phyloP scores from a whole-genome alignment of 2,797 vertebrate genomes.

The Limnodromus scolopaceus region DNA sequence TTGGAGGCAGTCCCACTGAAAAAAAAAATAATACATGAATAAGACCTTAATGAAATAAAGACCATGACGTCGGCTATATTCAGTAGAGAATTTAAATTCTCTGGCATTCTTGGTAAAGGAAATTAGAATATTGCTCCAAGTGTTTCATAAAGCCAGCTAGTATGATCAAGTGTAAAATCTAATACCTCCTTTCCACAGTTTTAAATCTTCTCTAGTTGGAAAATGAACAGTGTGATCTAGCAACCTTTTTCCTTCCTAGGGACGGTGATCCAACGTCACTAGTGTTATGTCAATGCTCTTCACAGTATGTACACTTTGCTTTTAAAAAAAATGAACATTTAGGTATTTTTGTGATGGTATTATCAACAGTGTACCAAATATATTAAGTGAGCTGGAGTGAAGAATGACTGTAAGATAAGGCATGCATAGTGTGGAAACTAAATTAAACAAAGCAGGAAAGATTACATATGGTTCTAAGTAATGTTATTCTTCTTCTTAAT shows the following conservation, averaged over 20 bases:
- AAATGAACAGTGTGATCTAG: neutral
- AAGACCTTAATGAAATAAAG: neutral
- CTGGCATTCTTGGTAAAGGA: neutral
- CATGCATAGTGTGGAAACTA: neutral
- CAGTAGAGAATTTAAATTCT: neutral
- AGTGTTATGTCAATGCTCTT: neutral
- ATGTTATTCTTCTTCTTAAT: slow-evolving; percentile 33
- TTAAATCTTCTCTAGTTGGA: neutral
- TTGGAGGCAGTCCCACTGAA: neutral
- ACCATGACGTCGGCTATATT: neutral
- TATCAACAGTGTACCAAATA: neutral
- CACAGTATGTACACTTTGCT: neutral
- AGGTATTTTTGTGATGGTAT: neutral
- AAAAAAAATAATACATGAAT: neutral
- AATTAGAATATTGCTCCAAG: neutral
- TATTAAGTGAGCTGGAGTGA: neutral
- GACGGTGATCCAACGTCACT: neutral
- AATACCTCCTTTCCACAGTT: neutral
- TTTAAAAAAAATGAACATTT: neutral
- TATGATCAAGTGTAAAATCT: neutral
- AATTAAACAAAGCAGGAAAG: slow-evolving; percentile 48
- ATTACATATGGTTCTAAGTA: slow-evolving; percentile 31
- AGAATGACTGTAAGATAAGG: slow-evolving; percentile 42
- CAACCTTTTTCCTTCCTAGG: neutral
- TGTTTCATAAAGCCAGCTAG: neutral